These are phyloP conservation scores for Brachionus sp. DNA, from an alignment of 1,140 invertebrate species.

Conservation along the genomic window DNA sequence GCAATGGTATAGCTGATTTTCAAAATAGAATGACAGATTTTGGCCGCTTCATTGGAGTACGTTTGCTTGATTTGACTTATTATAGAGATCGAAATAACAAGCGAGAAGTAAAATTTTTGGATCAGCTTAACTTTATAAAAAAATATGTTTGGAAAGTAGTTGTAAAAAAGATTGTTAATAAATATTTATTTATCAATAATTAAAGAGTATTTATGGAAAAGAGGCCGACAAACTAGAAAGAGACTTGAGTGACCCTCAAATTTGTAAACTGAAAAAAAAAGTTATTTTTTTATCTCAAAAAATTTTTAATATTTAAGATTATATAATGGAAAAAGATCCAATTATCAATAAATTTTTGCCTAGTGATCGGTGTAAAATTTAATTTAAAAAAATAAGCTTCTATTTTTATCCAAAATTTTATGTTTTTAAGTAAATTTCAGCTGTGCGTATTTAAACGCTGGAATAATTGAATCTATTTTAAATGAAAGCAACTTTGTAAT, in stretches of 20 bases:
- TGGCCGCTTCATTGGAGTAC: conserved; percentile 87
- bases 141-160: conserved; percentile 89
- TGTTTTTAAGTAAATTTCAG: conserved; percentile 72
- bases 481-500: conserved; percentile 93
- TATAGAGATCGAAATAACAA: conserved; percentile 87
- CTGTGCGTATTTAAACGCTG: conserved; percentile 95
- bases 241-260: background rate
- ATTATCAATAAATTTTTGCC: conserved; percentile 79
- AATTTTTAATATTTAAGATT: conserved; percentile 66
- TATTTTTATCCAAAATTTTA: no score
- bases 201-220: conserved; percentile 46
- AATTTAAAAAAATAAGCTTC: no score
- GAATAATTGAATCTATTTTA: conserved; percentile 91
- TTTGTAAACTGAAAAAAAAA: conserved; percentile 16
- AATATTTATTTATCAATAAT: background rate
- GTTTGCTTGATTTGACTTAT: conserved; percentile 87
- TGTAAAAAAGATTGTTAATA: background rate
- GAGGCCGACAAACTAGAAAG: conserved; percentile 46
- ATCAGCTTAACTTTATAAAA: conserved; percentile 91
- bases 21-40: conserved; percentile 74
- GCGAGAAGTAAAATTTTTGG: conserved; percentile 88
- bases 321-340: conserved; percentile 96
- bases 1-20: conserved; percentile 89
- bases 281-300: background rate
- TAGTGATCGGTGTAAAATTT: background rate